phyloP scores from a whole-genome alignment of 2,888 invertebrate genomes.

The Schizaphis graminum region DNA sequence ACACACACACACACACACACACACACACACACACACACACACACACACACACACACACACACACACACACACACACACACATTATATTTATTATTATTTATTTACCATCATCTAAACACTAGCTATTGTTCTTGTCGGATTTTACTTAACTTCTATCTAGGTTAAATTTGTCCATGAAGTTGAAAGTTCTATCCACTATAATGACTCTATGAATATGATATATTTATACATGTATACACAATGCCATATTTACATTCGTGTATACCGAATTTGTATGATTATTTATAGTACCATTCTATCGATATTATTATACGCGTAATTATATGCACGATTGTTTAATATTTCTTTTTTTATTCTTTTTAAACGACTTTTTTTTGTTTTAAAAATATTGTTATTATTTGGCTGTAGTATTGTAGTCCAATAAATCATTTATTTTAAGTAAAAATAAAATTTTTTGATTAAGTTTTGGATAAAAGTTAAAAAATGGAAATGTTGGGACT shows the following conservation, averaged over 20 bases:
- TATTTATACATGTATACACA: background rate
- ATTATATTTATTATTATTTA: background rate
- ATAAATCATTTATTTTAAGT: background rate
- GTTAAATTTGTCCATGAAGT: background rate
- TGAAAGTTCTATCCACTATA: constrained; percentile 18
- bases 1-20: no score
- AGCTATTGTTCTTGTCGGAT: background rate
- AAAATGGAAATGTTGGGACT: no score
- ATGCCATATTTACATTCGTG: background rate
- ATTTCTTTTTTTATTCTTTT: background rate
- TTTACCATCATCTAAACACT: background rate
- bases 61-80: no score
- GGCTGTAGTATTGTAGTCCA: background rate
- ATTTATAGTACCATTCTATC: background rate
- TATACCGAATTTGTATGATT: background rate
- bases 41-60: no score
- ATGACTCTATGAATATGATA: background rate
- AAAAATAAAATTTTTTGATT: no score
- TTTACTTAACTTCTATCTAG: background rate
- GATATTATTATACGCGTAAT: background rate
- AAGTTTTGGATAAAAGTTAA: no score
- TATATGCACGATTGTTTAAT: background rate
- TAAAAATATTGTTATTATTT: background rate
- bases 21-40: no score
- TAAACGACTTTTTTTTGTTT: background rate